phyloP scores from a whole-genome alignment of 2,113 vertebrate species.

The Ophthalmolycus amberensis region DNA sequence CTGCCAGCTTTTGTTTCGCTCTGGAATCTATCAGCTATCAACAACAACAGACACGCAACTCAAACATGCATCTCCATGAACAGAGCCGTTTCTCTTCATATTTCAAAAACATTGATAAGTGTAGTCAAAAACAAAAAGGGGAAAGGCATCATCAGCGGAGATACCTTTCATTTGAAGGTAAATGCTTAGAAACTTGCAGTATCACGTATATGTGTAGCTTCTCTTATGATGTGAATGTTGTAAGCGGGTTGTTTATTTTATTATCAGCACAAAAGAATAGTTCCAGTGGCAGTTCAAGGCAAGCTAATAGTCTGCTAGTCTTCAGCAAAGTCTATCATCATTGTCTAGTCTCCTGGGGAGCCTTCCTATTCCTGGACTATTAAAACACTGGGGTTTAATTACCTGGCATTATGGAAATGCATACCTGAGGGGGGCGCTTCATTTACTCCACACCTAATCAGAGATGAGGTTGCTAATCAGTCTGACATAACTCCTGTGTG shows the following conservation, averaged over 20 bases:
- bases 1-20: conserved; percentile 64
- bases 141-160: background rate
- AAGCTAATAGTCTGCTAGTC: conserved; percentile 51
- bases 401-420: conserved; percentile 84
- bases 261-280: conserved; percentile 29
- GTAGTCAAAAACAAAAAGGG: background rate
- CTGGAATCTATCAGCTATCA: conserved; percentile 67
- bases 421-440: conserved; percentile 78
- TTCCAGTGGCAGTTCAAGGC: conserved; percentile 40
- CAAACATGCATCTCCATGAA: conserved; percentile 36
- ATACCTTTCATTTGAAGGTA: background rate
- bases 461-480: conserved; percentile 79
- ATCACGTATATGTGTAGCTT: background rate
- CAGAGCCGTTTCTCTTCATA: conserved; percentile 3
- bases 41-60: conserved; percentile 38
- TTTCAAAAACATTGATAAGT: background rate
- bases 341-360: conserved; percentile 70
- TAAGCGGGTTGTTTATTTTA: conserved; percentile 16
- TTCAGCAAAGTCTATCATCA: conserved; percentile 64
- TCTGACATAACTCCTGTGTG: conserved; percentile 63
- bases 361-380: conserved; percentile 75
- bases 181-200: background rate
- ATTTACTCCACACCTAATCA: conserved; percentile 82
- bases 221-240: background rate
- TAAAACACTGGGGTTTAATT: conserved; percentile 82